phyloP scores from a whole-genome alignment of 2,797 vertebrate species.

The Helicolenus hilgendorfi region DNA sequence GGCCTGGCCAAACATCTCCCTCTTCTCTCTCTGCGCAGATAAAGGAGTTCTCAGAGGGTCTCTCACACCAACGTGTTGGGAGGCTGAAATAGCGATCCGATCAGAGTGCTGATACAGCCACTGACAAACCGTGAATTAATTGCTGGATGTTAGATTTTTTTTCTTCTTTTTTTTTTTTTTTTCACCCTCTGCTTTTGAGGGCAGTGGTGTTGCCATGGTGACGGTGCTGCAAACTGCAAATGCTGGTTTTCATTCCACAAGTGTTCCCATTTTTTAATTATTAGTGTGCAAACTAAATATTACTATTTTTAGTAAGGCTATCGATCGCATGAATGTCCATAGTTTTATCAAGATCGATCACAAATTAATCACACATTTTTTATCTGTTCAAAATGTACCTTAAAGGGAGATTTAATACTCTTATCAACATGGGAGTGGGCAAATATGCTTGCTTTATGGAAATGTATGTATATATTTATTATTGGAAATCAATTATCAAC shows the following conservation, averaged over 20 bases:
- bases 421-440: too few relatives aligned
- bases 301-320: background rate
- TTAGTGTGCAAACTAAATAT: background rate
- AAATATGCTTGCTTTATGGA: too few relatives aligned
- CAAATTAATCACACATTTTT: too few relatives aligned
- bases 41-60: constrained; percentile 42
- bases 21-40: constrained; percentile 11
- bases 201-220: constrained; percentile 65
- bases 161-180: background rate
- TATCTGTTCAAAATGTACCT: too few relatives aligned
- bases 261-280: background rate
- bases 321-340: too few relatives aligned
- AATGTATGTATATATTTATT: too few relatives aligned
- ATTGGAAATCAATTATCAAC: too few relatives aligned
- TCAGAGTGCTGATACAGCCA: constrained; percentile 3
- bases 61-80: background rate
- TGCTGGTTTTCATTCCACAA: background rate
- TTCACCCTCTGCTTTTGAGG: constrained; percentile 3
- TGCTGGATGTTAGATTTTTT: constrained; percentile 4
- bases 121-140: constrained; percentile 47
- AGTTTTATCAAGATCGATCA: too few relatives aligned
- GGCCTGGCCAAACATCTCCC: background rate
- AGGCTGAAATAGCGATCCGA: constrained; percentile 26
- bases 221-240: constrained; percentile 28
- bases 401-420: too few relatives aligned